Conservation (phyloP, 2,113 vertebrate genomes). For the Corythaixoides concolor region DNA sequence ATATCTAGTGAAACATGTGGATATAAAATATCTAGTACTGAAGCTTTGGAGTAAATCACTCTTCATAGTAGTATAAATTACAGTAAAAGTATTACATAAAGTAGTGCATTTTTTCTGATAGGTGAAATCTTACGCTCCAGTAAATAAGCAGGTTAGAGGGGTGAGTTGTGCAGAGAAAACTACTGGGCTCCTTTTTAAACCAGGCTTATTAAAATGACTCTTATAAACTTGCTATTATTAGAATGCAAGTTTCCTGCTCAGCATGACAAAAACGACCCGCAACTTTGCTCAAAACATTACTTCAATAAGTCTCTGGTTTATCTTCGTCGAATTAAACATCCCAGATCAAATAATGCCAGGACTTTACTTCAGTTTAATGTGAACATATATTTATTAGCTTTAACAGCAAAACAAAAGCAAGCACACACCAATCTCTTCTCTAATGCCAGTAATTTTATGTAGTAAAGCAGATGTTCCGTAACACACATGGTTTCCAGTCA, state of each 20-base stretch:
- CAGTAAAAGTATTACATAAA: too few relatives aligned
- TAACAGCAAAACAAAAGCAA: not conserved
- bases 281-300: not conserved
- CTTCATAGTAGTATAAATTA: too few relatives aligned
- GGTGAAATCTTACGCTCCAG: not conserved
- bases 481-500: not conserved
- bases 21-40: too few relatives aligned
- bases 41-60: too few relatives aligned
- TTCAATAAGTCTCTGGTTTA: not conserved
- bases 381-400: not conserved
- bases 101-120: too few relatives aligned
- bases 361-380: not conserved
- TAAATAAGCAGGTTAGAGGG: not conserved
- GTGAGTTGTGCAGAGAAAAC: not conserved
- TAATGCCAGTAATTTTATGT: not conserved
- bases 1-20: too few relatives aligned
- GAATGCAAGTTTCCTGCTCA: not conserved
- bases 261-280: rapidly evolving
- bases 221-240: not conserved
- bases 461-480: not conserved
- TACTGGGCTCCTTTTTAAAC: not conserved
- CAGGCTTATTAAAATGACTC: not conserved
- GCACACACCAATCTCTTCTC: not conserved
- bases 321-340: not conserved
- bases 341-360: not conserved